phyloP scores from a whole-genome alignment of 2,888 invertebrate species.

The Temnothorax unifasciatus region DNA sequence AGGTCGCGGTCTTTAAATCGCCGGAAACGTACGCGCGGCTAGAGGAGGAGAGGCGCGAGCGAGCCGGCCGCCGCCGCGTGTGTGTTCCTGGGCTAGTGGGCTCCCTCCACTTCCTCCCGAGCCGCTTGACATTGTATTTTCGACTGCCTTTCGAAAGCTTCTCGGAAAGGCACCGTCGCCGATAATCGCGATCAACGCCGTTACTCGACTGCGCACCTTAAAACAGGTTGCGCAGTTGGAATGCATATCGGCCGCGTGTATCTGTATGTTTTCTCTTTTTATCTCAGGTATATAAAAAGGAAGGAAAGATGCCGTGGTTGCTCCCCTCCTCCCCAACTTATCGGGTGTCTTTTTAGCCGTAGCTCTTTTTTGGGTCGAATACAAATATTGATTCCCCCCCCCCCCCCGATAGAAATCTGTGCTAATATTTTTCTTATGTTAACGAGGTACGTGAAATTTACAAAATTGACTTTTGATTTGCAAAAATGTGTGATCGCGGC shows the following conservation, averaged over 20 bases:
- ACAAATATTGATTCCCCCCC: background rate
- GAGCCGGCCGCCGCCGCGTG: background rate
- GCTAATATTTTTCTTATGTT: background rate
- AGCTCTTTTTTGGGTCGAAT: background rate
- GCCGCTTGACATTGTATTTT: constrained; percentile 50
- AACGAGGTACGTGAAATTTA: background rate
- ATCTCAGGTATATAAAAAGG: background rate
- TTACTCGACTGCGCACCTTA: constrained; percentile 36
- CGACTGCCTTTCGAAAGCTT: constrained; percentile 53
- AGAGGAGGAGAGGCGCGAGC: constrained; percentile 50
- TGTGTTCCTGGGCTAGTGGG: background rate
- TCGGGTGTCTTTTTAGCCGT: background rate
- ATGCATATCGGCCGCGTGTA: constrained; percentile 24
- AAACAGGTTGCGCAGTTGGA: constrained; percentile 50
- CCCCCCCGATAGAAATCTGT: background rate
- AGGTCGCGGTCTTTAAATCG: constrained; percentile 67
- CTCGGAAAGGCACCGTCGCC: constrained; percentile 39
- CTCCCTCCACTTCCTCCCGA: background rate
- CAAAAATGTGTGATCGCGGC: background rate
- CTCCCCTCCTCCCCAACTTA: background rate
- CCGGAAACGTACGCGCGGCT: constrained; percentile 61
- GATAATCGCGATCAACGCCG: constrained; percentile 48
- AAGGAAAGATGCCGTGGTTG: background rate
- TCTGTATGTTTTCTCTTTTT: background rate
- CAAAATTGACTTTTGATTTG: background rate